Conservation (phyloP, 1,140 invertebrate genomes). For the Dendrolimus kikuchii region DNA sequence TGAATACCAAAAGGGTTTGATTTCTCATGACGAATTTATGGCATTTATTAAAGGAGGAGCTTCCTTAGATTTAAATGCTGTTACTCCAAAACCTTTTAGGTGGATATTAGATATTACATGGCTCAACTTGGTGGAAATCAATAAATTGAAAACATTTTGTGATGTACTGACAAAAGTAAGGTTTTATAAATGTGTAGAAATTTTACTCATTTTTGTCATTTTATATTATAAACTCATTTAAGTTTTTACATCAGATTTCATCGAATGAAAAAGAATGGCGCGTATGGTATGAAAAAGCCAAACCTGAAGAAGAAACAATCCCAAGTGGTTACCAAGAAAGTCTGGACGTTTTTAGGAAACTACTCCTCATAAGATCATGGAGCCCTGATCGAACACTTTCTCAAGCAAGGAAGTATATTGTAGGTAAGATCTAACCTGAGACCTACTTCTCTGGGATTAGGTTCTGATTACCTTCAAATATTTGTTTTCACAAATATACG, state of each 20-base stretch:
- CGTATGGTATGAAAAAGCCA: slow-evolving; percentile 95
- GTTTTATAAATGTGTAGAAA: slow-evolving; percentile 11
- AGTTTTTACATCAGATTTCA: slow-evolving; percentile 75
- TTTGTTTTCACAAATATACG: too few species aligned
- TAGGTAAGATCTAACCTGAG: slow-evolving; percentile 68
- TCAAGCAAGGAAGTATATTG: slow-evolving; percentile 92
- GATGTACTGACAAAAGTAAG: slow-evolving; percentile 85
- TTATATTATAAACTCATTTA: slow-evolving; percentile 7
- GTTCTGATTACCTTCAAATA: too few species aligned
- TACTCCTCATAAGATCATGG: slow-evolving; percentile 94
- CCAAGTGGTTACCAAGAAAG: slow-evolving; percentile 93
- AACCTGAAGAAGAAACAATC: slow-evolving; percentile 92
- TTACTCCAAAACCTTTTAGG: slow-evolving; percentile 91
- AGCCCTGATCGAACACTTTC: slow-evolving; percentile 96
- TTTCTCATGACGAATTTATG: slow-evolving; percentile 94
- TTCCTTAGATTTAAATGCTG: slow-evolving; percentile 94
- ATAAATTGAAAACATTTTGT: slow-evolving; percentile 87
- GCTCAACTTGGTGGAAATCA: slow-evolving; percentile 96
- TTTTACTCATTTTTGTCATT: slow-evolving; percentile 7
- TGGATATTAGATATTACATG: slow-evolving; percentile 98
- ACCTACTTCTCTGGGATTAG: too few species aligned
- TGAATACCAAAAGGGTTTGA: slow-evolving; percentile 85
- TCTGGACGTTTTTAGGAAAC: slow-evolving; percentile 91
- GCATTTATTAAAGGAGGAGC: slow-evolving; percentile 97
- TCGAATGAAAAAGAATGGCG: slow-evolving; percentile 92